Conservation (phyloP, 2,797 vertebrate genomes). For the Lithobates pipiens region DNA sequence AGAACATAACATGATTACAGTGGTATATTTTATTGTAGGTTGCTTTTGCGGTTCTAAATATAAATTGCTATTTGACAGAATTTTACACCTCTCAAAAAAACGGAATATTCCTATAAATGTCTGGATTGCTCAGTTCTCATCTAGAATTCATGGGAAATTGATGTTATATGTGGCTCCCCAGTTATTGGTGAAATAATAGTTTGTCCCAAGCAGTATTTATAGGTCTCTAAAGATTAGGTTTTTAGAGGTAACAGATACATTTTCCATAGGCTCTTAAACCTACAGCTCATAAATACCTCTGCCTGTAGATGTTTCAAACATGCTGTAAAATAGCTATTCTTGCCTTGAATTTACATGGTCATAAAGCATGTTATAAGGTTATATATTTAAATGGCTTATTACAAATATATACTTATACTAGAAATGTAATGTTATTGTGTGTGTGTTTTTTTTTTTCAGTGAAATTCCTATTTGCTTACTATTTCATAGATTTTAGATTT, state of each 20-base stretch:
- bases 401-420: background rate
- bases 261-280: slow-evolving; percentile 27
- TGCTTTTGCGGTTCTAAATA: background rate
- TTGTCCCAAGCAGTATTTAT: slow-evolving; percentile 26
- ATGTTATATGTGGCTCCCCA: slow-evolving; percentile 6
- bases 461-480: background rate
- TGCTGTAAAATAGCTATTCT: slow-evolving; percentile 11
- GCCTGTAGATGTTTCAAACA: background rate
- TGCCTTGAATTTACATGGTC: background rate
- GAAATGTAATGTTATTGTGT: background rate
- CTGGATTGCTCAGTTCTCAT: slow-evolving; percentile 11
- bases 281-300: slow-evolving; percentile 10
- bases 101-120: slow-evolving; percentile 4
- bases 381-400: background rate
- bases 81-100: slow-evolving; percentile 2
- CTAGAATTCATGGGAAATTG: slow-evolving; percentile 19
- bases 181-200: slow-evolving; percentile 36
- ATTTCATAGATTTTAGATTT: background rate
- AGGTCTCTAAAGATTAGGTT: slow-evolving; percentile 28
- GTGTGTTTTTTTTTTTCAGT: background rate
- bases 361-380: background rate
- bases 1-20: slow-evolving; percentile 4
- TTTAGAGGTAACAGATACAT: slow-evolving; percentile 12
- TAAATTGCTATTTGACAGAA: slow-evolving; percentile 1
- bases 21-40: background rate